Evolutionary conservation across 2,888 invertebrate species (phyloP), one percentile per base, ranked within the genome.

Genomic region (Gandaritis pyraliata): DNA sequence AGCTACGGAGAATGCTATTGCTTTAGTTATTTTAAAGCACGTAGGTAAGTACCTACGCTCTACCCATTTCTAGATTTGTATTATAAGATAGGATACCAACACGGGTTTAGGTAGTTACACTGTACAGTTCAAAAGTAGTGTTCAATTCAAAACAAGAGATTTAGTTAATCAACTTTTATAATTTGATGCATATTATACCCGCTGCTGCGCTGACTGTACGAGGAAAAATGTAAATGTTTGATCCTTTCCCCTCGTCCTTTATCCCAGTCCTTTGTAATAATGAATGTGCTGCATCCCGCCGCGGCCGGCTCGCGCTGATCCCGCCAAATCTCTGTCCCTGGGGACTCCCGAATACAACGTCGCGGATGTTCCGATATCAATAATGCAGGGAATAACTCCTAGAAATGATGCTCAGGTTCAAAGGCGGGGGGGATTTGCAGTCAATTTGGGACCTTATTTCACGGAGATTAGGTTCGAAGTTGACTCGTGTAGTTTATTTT

Each of bases 331-430:
- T 60, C 46, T 41, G 52, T 55, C 54, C 54, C 18, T n/a, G 50
- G 62, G 48, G 61, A 66, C 64, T 46, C 59, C 68, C 70, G 71
- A 73, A 70, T 43, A 73, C 70, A 74, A 70, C 67, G 68, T 68
- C 68, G 66, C 70, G 72, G 76, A 78, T 72, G 69, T 68, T 66
- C 69, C 63, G 66, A 30, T 72, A 78, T 79, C 75, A 81, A 78
- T 79, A 76, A 80, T 80, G 72, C 73, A 79, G 41, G 64, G 70
- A 68, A 71, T 74, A 76, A 70, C 68, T 68, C 65, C 46, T 68
- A 69, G 72, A 72, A 78, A 76, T 73, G 68, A 75, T 72, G 68
- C 66, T 69, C 67, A 53, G 67, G 60, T 69, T 69, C 68, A 69
- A 71, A 72, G 63, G 49, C 56, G 36, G 13, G 2, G 13, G 2